Base-by-base conservation (phyloP, 2,113 vertebrate species). In the Zosterops borbonicus region DNA sequence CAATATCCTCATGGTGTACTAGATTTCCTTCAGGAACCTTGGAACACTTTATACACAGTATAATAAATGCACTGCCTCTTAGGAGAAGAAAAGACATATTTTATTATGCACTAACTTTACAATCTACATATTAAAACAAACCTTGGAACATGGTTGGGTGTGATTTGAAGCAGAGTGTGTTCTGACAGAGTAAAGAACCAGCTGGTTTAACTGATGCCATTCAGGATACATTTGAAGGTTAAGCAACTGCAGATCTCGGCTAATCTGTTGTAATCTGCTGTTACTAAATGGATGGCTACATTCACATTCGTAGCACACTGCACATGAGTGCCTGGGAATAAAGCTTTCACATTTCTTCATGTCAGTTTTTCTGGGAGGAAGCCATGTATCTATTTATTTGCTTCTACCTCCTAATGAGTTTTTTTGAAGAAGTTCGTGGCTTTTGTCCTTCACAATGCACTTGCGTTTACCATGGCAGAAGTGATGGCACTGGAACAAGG, bases 361-460 rank as follows among this genome's bases (percentile, higher is more conserved):
- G n/a, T 80, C n/a, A 27, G 68, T 86, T 83, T 63, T 96, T 29
- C 82, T 95, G 78, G 17, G 64, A 89, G 83, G 90, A 95, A 98
- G 97, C 74, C 78, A 99, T 99, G 99, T 95, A 50, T 97, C 95
- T 95, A 47, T 88, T 98, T 71, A 75, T 98, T 89, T 97, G 64
- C 41, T 89, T 98, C 91, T 98, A 97, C 96, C 79, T 99, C 63
- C 52, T 98, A 59, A 93, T 98, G 53, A 97, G 97, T 90, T 97
- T 98, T 94, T 96, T 98, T 81, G 92, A 95, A 77, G 94, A 96
- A 79, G 95, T 90, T 63, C 58, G 73, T n/a, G 90, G 98, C 4
- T 98, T 98, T 62, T 99, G 99, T 92, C 99, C 99, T n/a, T 98
- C 99, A 11, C 99, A 98, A 95, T 99, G 99, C 89, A 98, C 98